phyloP scores from a whole-genome alignment of 1,140 invertebrate species.

The Hyphantria cunea region DNA sequence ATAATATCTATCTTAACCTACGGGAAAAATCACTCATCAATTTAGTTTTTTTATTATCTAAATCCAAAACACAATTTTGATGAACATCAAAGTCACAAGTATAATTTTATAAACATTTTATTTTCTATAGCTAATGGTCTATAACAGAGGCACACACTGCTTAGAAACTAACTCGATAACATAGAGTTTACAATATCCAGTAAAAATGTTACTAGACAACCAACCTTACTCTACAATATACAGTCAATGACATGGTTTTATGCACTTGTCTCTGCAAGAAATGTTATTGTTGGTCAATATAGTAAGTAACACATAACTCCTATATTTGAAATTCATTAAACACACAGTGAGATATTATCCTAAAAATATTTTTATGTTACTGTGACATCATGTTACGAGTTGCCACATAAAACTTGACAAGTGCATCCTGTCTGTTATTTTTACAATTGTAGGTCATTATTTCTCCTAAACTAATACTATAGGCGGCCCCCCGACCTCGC shows the following conservation, averaged over 20 bases:
- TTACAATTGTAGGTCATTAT: constrained; percentile 32
- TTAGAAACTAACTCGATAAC: constrained; percentile 58
- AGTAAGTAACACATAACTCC: too few relatives aligned
- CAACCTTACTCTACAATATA: constrained; percentile 40
- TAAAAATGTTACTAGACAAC: constrained; percentile 45
- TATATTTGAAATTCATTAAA: background rate
- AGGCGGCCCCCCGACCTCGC: constrained; percentile 71
- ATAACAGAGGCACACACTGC: constrained; percentile 78
- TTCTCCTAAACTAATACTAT: constrained; percentile 64
- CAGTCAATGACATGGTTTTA: constrained; percentile 33
- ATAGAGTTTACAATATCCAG: constrained; percentile 42
- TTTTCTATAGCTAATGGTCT: constrained; percentile 50
- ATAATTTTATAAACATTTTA: constrained; percentile 36
- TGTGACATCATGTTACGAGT: constrained; percentile 21
- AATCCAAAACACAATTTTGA: constrained; percentile 12
- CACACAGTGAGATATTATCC: background rate
- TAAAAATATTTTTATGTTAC: background rate
- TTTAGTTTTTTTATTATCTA: constrained; percentile 28
- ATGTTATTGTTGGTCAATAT: background rate
- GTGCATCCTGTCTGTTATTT: constrained; percentile 12
- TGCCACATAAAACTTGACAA: constrained; percentile 17
- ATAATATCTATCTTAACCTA: constrained; percentile 56
- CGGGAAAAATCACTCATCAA: constrained; percentile 26
- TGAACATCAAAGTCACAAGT: constrained; percentile 20
- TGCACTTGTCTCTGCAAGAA: constrained; percentile 33